Conservation (phyloP, 2,113 vertebrate species). For the Channa argus region DNA sequence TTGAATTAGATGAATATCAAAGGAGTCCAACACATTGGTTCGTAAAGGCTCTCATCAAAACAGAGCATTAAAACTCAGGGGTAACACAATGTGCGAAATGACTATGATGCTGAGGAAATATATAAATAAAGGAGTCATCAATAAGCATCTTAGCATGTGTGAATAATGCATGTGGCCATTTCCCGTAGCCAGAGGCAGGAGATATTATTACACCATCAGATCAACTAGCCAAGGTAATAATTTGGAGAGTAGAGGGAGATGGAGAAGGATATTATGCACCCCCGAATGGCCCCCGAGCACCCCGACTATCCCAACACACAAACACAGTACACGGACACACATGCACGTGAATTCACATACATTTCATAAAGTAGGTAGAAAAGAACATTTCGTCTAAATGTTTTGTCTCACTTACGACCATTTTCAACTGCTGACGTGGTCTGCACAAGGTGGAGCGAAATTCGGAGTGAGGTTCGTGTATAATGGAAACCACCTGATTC, state of each 20-base stretch:
- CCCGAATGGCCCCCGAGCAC: not conserved
- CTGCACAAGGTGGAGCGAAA: constrained; percentile 9
- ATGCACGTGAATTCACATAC: constrained; percentile 1
- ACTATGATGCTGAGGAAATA: constrained; percentile 59
- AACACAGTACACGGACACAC: not conserved
- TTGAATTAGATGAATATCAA: constrained; percentile 9
- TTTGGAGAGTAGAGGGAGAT: constrained; percentile 35
- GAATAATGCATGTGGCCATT: constrained; percentile 82
- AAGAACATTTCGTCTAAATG: constrained; percentile 9
- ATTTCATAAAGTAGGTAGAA: constrained; percentile 2
- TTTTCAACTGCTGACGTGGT: constrained; percentile 34
- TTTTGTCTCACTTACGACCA: constrained; percentile 7
- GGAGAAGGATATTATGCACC: constrained; percentile 37
- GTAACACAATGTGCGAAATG: constrained; percentile 56
- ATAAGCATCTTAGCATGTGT: constrained; percentile 78
- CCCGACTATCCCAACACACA: constrained; percentile 11
- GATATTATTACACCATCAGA: constrained; percentile 78
- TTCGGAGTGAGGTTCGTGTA: constrained; percentile 22
- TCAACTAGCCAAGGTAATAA: constrained; percentile 73
- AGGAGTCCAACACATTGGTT: constrained; percentile 14
- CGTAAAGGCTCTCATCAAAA: constrained; percentile 44
- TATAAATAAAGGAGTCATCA: constrained; percentile 79
- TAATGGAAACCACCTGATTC: constrained; percentile 51
- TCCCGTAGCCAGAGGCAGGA: constrained; percentile 75
- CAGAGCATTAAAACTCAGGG: constrained; percentile 42